Evolutionary conservation across 2,888 invertebrate genomes (phyloP), one percentile per base, ranked within the genome.

Genomic region (Patella caerulea): DNA sequence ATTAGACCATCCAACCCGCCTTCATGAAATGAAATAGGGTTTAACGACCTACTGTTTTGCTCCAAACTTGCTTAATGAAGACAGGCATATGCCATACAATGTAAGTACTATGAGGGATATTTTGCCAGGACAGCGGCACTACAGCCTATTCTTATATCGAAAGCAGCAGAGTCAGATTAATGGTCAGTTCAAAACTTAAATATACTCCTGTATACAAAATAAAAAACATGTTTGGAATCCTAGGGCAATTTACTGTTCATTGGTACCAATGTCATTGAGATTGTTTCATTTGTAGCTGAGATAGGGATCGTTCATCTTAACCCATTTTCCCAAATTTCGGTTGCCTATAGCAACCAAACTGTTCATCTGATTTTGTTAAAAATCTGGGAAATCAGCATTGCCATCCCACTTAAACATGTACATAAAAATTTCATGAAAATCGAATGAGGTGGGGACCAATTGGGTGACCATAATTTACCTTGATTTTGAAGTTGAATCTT

Each of bases 401-500:
- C 55, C 17, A 55, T 2, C 17, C 12, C 12, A 55, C 17, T 0
- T 55, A 1, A 55, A 55, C 17, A 56, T 56, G 56, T 56, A n/a
- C n/a, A 56, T n/a, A 14, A 11, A 11, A 56, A 56, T 56, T 56
- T 56, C 4, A 9, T 56, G 14, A 17, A 56, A 56, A 56, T 56
- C 9, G 3, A 56, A 56, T 0, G 56, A n/a, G 56, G 9, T 56
- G 56, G 14, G 56, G 56, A 56, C 34, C 5, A 0, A 34, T 34
- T 34, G 34, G 34, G 34, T 34, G 34, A n/a, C 29, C 7, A 69
- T 2, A 53, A 72, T 74, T 71, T 82, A 91, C 91, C 91, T 90
- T 72, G 91, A 89, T 78, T 87, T 86, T 12, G 90, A 87, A 14
- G 91, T 89, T 76, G 86, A 85, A 74, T 91, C 91, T 75, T 90